These are phyloP conservation scores for Hafferia zeledoni DNA, from an alignment of 2,797 vertebrate species.

Conservation along the genomic window DNA sequence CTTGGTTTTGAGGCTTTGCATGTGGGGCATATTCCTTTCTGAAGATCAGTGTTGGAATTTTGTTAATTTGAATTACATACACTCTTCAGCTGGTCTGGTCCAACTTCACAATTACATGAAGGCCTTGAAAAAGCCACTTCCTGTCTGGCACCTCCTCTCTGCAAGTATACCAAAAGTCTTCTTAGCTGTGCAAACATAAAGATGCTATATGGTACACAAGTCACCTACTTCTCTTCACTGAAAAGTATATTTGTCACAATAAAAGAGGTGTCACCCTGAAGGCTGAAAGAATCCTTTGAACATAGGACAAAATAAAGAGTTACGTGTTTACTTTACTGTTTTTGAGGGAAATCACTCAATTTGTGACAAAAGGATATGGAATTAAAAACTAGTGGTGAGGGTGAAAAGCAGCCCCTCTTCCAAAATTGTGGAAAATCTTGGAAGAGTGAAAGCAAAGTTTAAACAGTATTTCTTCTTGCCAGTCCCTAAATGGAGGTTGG, in stretches of 20 bases:
- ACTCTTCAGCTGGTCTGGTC: background rate
- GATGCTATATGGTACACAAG: background rate
- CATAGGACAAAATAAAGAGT: background rate
- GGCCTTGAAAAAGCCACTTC: background rate
- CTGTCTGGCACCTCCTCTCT: background rate
- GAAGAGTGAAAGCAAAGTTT: slow-evolving; percentile 18
- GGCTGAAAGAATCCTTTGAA: background rate
- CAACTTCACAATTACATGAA: background rate
- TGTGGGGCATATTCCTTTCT: background rate
- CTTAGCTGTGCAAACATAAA: background rate
- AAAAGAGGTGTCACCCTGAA: background rate
- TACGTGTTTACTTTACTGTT: background rate
- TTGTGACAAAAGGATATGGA: slow-evolving; percentile 4
- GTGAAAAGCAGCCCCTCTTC: slow-evolving; percentile 12
- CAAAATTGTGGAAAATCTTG: background rate
- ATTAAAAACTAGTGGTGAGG: background rate
- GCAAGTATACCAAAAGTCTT: background rate
- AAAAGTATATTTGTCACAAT: background rate
- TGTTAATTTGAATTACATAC: background rate
- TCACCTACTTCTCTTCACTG: background rate
- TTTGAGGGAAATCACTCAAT: slow-evolving; percentile 1
- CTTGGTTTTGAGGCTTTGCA: background rate
- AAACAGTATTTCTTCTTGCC: background rate
- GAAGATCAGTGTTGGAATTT: background rate
- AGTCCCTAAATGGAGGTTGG: background rate